phyloP scores from a whole-genome alignment of 2,888 invertebrate species.

The Embidobia sp. region DNA sequence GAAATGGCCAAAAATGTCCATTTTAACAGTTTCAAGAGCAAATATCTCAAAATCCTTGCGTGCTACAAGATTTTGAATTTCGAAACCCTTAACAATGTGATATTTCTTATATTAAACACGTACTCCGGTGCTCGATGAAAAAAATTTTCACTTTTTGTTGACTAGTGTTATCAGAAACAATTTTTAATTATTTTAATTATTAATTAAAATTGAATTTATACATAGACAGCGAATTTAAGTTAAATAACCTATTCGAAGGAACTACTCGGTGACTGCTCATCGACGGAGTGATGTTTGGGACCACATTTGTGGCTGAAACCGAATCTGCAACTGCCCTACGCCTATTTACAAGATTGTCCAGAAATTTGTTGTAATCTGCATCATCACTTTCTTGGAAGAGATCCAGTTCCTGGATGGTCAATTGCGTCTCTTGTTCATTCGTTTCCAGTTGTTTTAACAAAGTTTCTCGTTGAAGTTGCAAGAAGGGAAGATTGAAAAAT shows the following conservation, averaged over 20 bases:
- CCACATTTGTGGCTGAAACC: conserved; percentile 82
- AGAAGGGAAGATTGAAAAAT: conserved; percentile 96
- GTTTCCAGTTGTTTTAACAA: conserved; percentile 91
- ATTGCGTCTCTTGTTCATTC: conserved; percentile 90
- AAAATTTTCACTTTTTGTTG: no score
- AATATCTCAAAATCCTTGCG: no score
- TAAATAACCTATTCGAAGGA: conserved; percentile 62
- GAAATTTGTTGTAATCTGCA: conserved; percentile 88
- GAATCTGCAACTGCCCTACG: conserved; percentile 88
- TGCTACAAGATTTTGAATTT: no score
- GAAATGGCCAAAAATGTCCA: no score
- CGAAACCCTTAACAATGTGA: no score
- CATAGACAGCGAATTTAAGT: no score
- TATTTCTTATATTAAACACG: no score
- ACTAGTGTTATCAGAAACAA: no score
- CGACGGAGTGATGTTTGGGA: conserved; percentile 75
- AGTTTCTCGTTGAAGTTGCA: conserved; percentile 93
- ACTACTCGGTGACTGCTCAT: conserved; percentile 73
- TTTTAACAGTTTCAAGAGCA: no score
- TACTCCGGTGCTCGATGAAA: no score
- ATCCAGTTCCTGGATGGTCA: conserved; percentile 89
- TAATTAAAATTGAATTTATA: no score
- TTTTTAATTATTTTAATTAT: no score
- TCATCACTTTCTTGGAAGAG: conserved; percentile 90
- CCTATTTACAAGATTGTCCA: conserved; percentile 89